Evolutionary conservation across 1,140 invertebrate species (phyloP), one percentile per base, ranked within the genome.

Genomic region (Sycobia sp.): DNA sequence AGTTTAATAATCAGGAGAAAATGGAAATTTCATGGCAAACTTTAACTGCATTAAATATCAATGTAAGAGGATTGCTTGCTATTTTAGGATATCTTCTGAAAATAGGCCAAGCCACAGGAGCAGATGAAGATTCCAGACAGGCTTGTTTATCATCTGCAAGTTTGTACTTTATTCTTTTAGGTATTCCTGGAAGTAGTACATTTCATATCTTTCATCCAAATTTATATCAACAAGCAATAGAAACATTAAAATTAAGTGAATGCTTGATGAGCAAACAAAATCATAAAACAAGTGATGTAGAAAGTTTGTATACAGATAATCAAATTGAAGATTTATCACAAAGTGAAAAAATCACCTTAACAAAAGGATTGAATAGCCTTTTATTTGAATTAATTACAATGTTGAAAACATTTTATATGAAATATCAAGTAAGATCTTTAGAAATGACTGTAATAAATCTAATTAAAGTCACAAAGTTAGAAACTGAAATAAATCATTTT

Each of bases 121-220:
- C 72, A 5, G 71, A 74, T 25, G 72, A 79, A 46, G 73, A 80
- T 1, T 66, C 74, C 4, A 71, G 77, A 16, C 71, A 80, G 47
- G 65, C 73, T 7, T 82, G 81, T 66, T 68, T 85, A 1, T 65
- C 73, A 25, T 82, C 83, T 2, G 75, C 80, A 9, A 79, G 79
- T 56, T 55, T 85, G 0, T 86, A 86, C 68, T 76, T 85, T 27
- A 71, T 76, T 7, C 66, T 85, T 1, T 65, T 86, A 18, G 70
- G 77, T n/a, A 69, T 86, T 23, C 80, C 83, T 34, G 87, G 86
- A 8, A 86, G 86, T 65, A 80, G 75, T 46, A 83, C 84, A 3
- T 87, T 85, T 69, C 73, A 83, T 38, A 73, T 88, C 1, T 88
- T 86, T 70, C 85, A 87, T 66, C 79, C 84, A 3, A 83, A 84